phyloP scores from a whole-genome alignment of 2,888 invertebrate species.

The Himalopsyche tibetana region DNA sequence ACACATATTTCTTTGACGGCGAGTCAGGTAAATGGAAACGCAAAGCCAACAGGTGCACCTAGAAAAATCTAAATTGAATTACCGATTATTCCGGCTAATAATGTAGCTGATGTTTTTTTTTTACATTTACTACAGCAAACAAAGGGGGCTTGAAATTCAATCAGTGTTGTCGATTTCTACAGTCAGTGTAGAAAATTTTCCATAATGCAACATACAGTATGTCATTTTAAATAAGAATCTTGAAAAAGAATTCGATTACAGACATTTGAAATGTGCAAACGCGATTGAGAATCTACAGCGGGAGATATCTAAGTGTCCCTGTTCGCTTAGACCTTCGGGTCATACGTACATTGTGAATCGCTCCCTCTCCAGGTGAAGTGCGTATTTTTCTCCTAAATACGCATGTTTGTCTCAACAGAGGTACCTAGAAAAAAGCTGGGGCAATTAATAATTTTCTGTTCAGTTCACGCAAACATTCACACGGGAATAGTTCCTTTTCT shows the following conservation, averaged over 20 bases:
- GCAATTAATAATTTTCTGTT: constrained; percentile 79
- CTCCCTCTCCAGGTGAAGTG: constrained; percentile 71
- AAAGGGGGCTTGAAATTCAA: too few species aligned
- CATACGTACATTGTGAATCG: constrained; percentile 74
- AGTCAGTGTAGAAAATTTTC: neutral
- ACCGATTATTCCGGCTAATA: neutral
- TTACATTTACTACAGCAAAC: too few species aligned
- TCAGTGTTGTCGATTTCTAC: too few species aligned
- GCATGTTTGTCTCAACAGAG: constrained; percentile 66
- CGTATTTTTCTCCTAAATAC: constrained; percentile 69
- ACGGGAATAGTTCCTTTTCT: constrained; percentile 66
- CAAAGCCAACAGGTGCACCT: constrained; percentile 45
- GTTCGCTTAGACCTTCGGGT: constrained; percentile 69
- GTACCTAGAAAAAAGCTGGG: constrained; percentile 81
- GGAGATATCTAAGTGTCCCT: constrained; percentile 65
- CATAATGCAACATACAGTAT: neutral
- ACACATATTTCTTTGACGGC: constrained; percentile 19
- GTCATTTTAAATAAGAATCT: neutral
- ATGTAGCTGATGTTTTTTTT: neutral
- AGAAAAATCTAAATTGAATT: constrained; percentile 15
- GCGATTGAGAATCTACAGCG: too few species aligned
- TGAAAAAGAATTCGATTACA: neutral
- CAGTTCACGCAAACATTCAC: constrained; percentile 74
- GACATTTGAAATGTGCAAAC: constrained; percentile 28
- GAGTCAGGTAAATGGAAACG: constrained; percentile 21